A percentile compares a stretch with the other conserved stretches of the same genome.
Evolutionary conservation across 1,140 invertebrate genomes (phyloP).

Genomic region (Heliothis virescens): DNA sequence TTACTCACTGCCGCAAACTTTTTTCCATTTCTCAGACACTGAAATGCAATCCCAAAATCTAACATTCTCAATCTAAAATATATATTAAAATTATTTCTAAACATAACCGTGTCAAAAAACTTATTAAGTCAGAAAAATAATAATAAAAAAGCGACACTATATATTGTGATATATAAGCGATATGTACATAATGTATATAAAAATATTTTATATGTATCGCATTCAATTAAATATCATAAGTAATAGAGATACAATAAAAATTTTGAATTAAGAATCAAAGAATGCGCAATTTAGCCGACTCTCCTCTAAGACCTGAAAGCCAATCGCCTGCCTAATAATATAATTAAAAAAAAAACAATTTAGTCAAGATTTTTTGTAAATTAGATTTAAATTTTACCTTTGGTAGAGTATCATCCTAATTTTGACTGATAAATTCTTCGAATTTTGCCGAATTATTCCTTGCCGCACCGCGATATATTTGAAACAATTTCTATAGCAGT

Average conservation of each 20-base stretch:
- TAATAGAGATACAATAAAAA: conserved; percentile 15
- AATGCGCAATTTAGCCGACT: conserved; percentile 7
- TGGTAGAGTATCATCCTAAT: conserved; percentile 7
- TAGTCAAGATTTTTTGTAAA: not conserved
- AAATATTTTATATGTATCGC: conserved; percentile 40
- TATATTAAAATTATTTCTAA: conserved; percentile 52
- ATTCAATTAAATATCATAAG: conserved; percentile 6
- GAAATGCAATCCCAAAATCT: conserved; percentile 83
- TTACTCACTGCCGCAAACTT: conserved; percentile 84
- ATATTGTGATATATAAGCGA: conserved; percentile 49
- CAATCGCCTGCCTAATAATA: conserved; percentile 14
- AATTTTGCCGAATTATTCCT: not conserved
- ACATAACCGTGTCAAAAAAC: conserved; percentile 47
- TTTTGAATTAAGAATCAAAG: conserved; percentile 1
- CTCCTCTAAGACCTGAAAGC: conserved; percentile 3
- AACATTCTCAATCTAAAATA: conserved; percentile 78
- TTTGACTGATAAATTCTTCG: not conserved
- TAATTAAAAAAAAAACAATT: not conserved
- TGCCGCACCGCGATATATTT: conserved; percentile 14
- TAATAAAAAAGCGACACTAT: conserved; percentile 49
- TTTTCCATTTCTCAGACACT: conserved; percentile 86
- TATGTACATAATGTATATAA: conserved; percentile 55
- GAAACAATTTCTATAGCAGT: conserved; percentile 10
- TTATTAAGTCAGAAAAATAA: conserved; percentile 46
- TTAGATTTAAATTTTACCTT: conserved; percentile 3